Evolutionary conservation across 2,888 invertebrate species (phyloP).

Genomic region (Dione vanillae): DNA sequence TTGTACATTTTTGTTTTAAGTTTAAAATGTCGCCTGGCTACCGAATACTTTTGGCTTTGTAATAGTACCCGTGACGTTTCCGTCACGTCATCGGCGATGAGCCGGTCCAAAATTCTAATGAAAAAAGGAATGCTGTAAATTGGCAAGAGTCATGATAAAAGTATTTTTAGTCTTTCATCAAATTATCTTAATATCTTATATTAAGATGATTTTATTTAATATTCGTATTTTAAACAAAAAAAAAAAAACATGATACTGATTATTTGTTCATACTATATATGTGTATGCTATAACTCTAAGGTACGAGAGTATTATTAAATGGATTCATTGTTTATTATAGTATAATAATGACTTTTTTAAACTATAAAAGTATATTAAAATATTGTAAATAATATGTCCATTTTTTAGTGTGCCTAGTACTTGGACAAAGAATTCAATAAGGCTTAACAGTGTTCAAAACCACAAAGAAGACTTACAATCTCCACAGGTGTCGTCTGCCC

Average conservation of each 20-base stretch:
- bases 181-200: no score
- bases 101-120: slow-evolving; percentile 52
- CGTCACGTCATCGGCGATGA: slow-evolving; percentile 55
- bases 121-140: slow-evolving; percentile 50
- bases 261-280: no score
- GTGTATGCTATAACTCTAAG: no score
- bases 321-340: no score
- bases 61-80: slow-evolving; percentile 59
- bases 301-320: no score
- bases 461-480: slow-evolving; percentile 80
- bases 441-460: slow-evolving; percentile 55
- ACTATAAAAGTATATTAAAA: neutral
- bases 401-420: slow-evolving; percentile 14
- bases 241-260: no score
- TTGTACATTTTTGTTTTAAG: neutral
- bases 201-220: no score
- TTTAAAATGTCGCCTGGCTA: slow-evolving; percentile 51
- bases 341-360: no score
- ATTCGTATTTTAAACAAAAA: no score
- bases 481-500: slow-evolving; percentile 75
- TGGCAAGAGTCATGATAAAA: slow-evolving; percentile 40
- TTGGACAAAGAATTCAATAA: slow-evolving; percentile 27
- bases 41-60: slow-evolving; percentile 60
- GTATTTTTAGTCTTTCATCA: neutral
- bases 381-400: neutral